Percentiles rank a stretch among this genome's conserved stretches.
Conservation (phyloP, 2,888 invertebrate genomes). For the Hydroisotoma schaefferi region DNA sequence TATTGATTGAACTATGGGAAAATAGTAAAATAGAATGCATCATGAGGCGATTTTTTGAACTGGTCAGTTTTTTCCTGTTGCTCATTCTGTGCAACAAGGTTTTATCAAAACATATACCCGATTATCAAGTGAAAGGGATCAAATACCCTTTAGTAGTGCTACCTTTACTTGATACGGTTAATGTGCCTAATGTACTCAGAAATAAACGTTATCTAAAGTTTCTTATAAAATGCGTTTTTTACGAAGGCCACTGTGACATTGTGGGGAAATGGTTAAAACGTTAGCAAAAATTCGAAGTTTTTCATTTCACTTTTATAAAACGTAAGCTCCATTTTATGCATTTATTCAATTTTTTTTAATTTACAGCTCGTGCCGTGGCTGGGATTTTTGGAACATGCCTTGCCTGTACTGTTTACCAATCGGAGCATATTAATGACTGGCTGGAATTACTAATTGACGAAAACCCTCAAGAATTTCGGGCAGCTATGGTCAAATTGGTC, state of each 20-base stretch:
- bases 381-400: slow-evolving; percentile 27
- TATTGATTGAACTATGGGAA: too few relatives aligned
- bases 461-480: slow-evolving; percentile 22
- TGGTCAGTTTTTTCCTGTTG: slow-evolving; percentile 19
- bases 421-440: slow-evolving; percentile 24
- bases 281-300: slow-evolving; percentile 9
- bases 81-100: too few relatives aligned
- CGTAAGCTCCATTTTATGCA: not conserved
- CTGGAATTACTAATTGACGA: slow-evolving; percentile 19
- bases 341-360: not conserved
- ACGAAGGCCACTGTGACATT: slow-evolving; percentile 35
- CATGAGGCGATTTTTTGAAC: not conserved
- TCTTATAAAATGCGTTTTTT: slow-evolving; percentile 32
- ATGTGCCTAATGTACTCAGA: slow-evolving; percentile 23
- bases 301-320: not conserved
- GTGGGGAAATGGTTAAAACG: slow-evolving; percentile 37
- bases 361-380: slow-evolving; percentile 28
- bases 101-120: not conserved
- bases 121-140: slow-evolving; percentile 19
- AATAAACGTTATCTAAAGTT: slow-evolving; percentile 25
- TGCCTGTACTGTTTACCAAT: slow-evolving; percentile 24
- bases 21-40: slow-evolving; percentile 11
- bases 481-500: slow-evolving; percentile 25
- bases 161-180: slow-evolving; percentile 20
- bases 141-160: slow-evolving; percentile 17